Percentiles rank a stretch among this genome's conserved stretches.
These are phyloP conservation scores for Strongylocentrotus purpuratus DNA, from an alignment of 35 echinoderm and acorn worm genomes.

Conservation along the genomic window DNA sequence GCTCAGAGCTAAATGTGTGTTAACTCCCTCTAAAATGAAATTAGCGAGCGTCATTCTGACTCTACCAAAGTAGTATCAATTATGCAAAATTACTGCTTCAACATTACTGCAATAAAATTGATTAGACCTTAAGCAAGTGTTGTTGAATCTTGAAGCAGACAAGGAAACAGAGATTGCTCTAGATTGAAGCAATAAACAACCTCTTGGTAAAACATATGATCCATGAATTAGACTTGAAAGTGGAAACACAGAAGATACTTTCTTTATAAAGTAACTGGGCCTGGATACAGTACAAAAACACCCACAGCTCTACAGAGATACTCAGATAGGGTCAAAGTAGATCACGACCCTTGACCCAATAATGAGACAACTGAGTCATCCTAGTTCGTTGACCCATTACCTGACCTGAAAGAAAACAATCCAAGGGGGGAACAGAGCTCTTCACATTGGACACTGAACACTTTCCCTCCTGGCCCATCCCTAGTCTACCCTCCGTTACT, in stretches of 20 bases:
- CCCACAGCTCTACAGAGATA: neutral
- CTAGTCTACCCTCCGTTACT: neutral
- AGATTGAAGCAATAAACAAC: neutral
- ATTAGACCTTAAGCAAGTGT: no score
- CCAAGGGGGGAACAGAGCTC: neutral
- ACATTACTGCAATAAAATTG: no score
- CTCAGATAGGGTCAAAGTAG: neutral
- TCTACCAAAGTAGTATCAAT: no score
- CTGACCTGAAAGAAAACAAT: conserved; percentile 11
- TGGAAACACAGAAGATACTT: neutral
- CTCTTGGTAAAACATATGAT: neutral
- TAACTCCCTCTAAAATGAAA: no score
- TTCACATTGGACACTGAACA: neutral
- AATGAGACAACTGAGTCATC: conserved; percentile 12
- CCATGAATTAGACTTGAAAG: neutral
- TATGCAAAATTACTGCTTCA: no score
- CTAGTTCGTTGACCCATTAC: conserved; percentile 31
- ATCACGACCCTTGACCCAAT: neutral
- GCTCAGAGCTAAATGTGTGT: no score
- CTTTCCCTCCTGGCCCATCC: neutral
- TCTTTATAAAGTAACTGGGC: neutral
- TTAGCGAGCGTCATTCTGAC: no score
- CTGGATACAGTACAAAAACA: neutral
- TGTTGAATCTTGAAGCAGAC: no score
- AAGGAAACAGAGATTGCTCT: no score